A percentile compares a stretch with the other conserved stretches of the same genome.
Evolutionary conservation across 2,888 invertebrate genomes (phyloP).

Genomic region (Tipula lateralis): DNA sequence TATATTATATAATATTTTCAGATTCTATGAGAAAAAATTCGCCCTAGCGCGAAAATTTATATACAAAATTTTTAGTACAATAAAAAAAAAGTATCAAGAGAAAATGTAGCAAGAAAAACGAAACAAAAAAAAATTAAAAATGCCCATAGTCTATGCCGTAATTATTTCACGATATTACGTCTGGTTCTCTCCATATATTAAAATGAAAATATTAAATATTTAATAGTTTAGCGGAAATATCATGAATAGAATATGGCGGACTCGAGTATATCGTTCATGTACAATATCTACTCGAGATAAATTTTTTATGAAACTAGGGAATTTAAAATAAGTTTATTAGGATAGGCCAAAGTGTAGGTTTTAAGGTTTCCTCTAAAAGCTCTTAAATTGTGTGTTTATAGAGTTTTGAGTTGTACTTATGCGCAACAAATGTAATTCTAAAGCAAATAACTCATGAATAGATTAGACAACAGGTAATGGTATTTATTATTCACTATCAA

Average conservation of each 20-base stretch:
- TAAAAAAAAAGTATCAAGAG: not conserved
- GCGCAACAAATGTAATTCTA: not conserved
- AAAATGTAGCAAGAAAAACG: not conserved
- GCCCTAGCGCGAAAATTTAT: not conserved
- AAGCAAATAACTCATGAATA: not conserved
- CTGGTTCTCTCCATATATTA: constrained; percentile 26
- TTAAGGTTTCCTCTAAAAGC: not conserved
- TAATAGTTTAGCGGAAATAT: constrained; percentile 26
- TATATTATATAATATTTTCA: not conserved
- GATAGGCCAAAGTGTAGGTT: not conserved
- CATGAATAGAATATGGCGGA: not conserved
- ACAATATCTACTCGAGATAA: not conserved
- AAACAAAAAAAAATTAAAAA: not conserved
- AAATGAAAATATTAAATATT: constrained; percentile 28
- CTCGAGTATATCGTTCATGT: not conserved
- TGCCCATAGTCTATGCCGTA: constrained; percentile 27
- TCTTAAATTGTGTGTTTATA: too few relatives aligned
- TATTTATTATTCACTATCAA: not conserved
- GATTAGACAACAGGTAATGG: not conserved
- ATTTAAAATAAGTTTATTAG: not conserved
- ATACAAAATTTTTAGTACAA: not conserved
- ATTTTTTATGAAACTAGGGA: not conserved
- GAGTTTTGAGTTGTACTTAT: not conserved
- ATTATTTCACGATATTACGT: constrained; percentile 27
- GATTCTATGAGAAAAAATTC: not conserved